phyloP scores from a whole-genome alignment of 1,140 invertebrate species.

The Trichogramma pretiosum region DNA sequence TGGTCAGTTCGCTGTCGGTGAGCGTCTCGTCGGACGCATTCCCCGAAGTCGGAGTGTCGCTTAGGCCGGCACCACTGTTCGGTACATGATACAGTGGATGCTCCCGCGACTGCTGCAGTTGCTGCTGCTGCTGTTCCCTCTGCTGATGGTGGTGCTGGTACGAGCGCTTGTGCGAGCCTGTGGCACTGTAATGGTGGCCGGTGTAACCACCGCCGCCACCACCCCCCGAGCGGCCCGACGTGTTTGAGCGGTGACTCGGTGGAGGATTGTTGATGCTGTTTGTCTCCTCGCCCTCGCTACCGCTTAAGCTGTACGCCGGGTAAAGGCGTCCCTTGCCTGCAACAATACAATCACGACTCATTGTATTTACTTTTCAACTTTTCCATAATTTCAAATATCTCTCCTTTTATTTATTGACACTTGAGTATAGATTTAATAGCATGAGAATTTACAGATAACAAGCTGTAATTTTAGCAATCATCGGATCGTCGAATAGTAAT shows the following conservation, averaged over 20 bases:
- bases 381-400: too few species aligned
- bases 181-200: constrained; percentile 2
- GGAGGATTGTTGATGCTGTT: constrained; percentile 18
- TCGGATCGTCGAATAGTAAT: too few species aligned
- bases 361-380: too few species aligned
- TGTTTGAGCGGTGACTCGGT: constrained; percentile 23
- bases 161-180: constrained; percentile 11
- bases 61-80: constrained; percentile 53
- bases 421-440: too few species aligned
- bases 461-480: too few species aligned
- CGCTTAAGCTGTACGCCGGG: constrained; percentile 56
- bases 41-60: constrained; percentile 67
- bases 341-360: neutral
- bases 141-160: constrained; percentile 44
- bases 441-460: too few species aligned
- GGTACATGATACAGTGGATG: constrained; percentile 44
- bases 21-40: constrained; percentile 74
- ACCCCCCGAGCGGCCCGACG: constrained; percentile 2
- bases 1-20: constrained; percentile 68
- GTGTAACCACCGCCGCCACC: constrained; percentile 16
- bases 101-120: constrained; percentile 44
- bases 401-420: too few species aligned
- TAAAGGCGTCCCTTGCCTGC: constrained; percentile 64
- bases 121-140: constrained; percentile 37
- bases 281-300: constrained; percentile 55